A percentile compares a stretch with the other conserved stretches of the same genome.
Conservation (phyloP, 2,888 invertebrate genomes). For the Hypena proboscidalis region DNA sequence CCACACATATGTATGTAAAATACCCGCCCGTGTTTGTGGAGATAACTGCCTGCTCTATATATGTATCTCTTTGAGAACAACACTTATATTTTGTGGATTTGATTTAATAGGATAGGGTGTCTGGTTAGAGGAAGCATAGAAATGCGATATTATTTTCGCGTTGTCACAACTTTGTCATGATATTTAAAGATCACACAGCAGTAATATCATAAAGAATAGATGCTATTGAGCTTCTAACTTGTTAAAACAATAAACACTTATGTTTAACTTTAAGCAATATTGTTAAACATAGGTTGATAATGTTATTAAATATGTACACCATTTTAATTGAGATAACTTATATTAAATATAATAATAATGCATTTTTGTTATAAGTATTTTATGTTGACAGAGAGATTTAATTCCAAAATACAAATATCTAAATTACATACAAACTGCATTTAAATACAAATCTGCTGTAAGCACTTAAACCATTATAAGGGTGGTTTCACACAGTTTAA, state of each 20-base stretch:
- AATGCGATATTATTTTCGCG: conserved; percentile 4
- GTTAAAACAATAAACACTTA: too few relatives aligned
- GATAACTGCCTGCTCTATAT: conserved; percentile 12
- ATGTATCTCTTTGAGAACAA: conserved; percentile 9
- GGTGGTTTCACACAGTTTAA: conserved; percentile 53
- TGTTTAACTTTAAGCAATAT: too few relatives aligned
- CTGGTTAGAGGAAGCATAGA: neutral
- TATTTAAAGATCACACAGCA: too few relatives aligned
- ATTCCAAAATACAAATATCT: neutral
- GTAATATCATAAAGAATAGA: too few relatives aligned
- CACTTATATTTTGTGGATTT: conserved; percentile 5
- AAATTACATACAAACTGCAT: neutral
- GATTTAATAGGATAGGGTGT: conserved; percentile 7
- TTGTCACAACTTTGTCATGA: too few relatives aligned
- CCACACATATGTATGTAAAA: conserved; percentile 43
- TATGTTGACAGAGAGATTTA: too few relatives aligned
- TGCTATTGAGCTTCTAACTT: too few relatives aligned
- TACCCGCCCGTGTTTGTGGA: conserved; percentile 26
- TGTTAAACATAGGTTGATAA: too few relatives aligned
- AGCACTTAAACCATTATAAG: conserved; percentile 40
- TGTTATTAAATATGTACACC: too few relatives aligned
- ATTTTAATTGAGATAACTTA: too few relatives aligned
- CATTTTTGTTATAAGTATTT: too few relatives aligned
- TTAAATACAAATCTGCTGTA: conserved; percentile 23
- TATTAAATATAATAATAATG: too few relatives aligned